These are phyloP conservation scores for Periplaneta americana DNA, from an alignment of 1,140 invertebrate species.

Conservation along the genomic window DNA sequence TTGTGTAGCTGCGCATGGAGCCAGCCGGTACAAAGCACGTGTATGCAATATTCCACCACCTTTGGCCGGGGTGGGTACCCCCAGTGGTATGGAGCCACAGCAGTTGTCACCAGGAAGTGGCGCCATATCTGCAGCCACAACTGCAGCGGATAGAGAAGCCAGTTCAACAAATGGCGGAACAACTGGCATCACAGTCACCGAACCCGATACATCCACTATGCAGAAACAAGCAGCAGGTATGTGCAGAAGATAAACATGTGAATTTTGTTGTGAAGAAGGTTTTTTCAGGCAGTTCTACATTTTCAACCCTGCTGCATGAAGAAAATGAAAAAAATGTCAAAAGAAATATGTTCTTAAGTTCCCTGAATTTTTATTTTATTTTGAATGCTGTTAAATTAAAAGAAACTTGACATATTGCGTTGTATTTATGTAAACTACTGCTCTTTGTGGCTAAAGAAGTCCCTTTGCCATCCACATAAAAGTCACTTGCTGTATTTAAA, in stretches of 20 bases:
- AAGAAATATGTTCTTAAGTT: too few species aligned
- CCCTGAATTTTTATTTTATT: too few species aligned
- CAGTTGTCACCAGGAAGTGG: constrained; percentile 4
- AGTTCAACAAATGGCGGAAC: constrained; percentile 6
- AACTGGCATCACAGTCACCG: constrained; percentile 32
- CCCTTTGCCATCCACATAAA: too few species aligned
- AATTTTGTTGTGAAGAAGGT: not conserved
- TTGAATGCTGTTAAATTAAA: too few species aligned
- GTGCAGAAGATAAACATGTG: not conserved
- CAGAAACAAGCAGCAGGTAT: constrained; percentile 18
- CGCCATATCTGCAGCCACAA: too few species aligned
- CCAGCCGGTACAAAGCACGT: constrained; percentile 45
- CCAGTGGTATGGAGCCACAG: constrained; percentile 4
- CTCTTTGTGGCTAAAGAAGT: too few species aligned
- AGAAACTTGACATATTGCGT: too few species aligned
- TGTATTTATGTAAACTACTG: too few species aligned
- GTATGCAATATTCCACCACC: constrained; percentile 45
- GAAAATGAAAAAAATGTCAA: too few species aligned
- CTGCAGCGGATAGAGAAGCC: not conserved
- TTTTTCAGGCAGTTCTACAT: too few species aligned
- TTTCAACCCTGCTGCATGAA: too few species aligned
- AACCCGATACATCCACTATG: constrained; percentile 44
- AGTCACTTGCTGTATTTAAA: too few species aligned
- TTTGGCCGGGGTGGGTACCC: constrained; percentile 36
- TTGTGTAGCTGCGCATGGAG: constrained; percentile 36